Base-by-base conservation (phyloP, 2,113 vertebrate species). In the Petromus typicus region DNA sequence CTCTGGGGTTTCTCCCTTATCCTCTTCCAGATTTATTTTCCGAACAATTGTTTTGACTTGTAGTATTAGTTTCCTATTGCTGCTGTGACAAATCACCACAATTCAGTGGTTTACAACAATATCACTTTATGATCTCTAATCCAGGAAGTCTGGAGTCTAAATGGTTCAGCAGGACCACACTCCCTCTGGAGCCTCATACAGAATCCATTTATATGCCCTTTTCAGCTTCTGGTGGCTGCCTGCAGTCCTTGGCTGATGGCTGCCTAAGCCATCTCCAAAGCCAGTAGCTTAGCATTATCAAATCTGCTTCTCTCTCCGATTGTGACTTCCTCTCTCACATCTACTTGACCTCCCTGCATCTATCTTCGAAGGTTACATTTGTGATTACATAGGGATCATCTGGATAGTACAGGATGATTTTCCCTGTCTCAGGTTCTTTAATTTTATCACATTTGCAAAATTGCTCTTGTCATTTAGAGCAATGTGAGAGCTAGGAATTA, bases 1-100 rank as follows among this genome's bases (percentile, higher is more conserved):
- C 90, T 76, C 69, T 90, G 23, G 25, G 13, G 11, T 89, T 7
- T 93, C 61, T 91, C 78, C 78, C 86, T 16, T 90, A 5, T 0
- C 17, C 23, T 84, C 18, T 59, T 78, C 27, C 27, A 75, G 5
- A 40, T 63, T 94, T 37, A 83, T 95, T 95, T 93, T 27, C n/a
- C 80, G 34, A 82, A 43, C 79, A 89, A 85, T 23, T 40, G 3
- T 32, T 67, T 84, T 95, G 81, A 84, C 37, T 30, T 71, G 59
- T n/a, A n/a, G 2, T 45, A 57, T 75, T 89, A 30, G 54, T 91
- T 91, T 87, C 27, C 79, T 75, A 51, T 13, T 63, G 48, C 25
- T 88, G 14, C 13, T 61, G 32, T 89, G 80, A 91, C 43, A 76
- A 51, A 93, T 93, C 22, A 37, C n/a, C 17, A 85, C 11, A 48